These are phyloP conservation scores for Grus americana DNA, from an alignment of 2,113 vertebrate species.

Conservation along the genomic window DNA sequence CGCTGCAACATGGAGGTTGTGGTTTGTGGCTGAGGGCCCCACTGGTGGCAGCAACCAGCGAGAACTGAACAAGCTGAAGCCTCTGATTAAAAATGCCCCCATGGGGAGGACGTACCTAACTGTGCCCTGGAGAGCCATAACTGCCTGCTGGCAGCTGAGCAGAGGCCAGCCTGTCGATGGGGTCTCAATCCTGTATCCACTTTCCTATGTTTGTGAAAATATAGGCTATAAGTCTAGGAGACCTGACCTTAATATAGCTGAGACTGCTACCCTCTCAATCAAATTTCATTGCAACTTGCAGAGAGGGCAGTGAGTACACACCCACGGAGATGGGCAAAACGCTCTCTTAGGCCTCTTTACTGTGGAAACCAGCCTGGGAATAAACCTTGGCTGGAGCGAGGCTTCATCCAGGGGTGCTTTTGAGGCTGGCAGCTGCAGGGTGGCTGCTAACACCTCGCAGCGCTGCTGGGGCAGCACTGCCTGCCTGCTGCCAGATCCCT, in stretches of 20 bases:
- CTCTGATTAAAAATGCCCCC: background rate
- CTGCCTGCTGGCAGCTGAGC: background rate
- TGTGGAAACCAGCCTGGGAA: background rate
- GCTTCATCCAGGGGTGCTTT: background rate
- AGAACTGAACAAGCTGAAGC: background rate
- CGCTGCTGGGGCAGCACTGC: background rate
- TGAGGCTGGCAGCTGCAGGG: background rate
- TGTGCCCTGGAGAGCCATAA: fast-evolving
- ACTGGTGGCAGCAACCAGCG: background rate
- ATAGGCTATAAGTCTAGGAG: background rate
- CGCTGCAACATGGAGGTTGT: fast-evolving
- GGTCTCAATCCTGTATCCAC: background rate
- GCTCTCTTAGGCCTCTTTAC: background rate
- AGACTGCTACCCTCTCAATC: background rate
- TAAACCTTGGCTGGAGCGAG: background rate
- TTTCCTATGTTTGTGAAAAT: background rate
- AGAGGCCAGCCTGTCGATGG: fast-evolving
- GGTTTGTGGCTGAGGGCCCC: background rate
- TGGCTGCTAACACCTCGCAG: background rate
- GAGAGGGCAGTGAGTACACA: background rate
- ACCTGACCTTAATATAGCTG: background rate
- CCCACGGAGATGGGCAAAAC: background rate
- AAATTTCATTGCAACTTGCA: background rate
- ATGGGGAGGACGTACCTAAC: background rate
- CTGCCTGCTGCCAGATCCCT: background rate